phyloP scores from a whole-genome alignment of 1,140 invertebrate species.

The Atopsyche davidsoni region DNA sequence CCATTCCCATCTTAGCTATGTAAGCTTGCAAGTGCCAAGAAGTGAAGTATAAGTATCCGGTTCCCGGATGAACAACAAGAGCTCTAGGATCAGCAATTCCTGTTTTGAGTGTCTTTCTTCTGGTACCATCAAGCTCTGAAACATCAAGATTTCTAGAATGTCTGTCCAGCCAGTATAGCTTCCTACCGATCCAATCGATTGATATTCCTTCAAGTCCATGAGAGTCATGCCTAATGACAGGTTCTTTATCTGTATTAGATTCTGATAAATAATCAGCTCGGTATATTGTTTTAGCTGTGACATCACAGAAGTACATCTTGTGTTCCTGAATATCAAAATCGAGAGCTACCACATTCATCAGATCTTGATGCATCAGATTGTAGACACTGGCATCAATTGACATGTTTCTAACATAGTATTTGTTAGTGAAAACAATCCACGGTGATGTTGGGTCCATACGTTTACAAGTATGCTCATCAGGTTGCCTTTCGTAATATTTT shows the following conservation, averaged over 20 bases:
- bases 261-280: conserved; percentile 54
- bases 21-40: conserved; percentile 96
- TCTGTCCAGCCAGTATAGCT: conserved; percentile 96
- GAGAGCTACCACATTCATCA: conserved; percentile 93
- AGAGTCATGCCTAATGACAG: conserved; percentile 87
- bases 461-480: conserved; percentile 87
- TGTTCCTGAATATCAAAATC: conserved; percentile 86
- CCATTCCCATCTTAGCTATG: conserved; percentile 96
- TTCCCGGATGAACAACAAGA: conserved; percentile 90
- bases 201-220: conserved; percentile 94
- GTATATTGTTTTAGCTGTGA: conserved; percentile 88
- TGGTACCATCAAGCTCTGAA: conserved; percentile 86
- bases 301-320: conserved; percentile 90
- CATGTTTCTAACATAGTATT: conserved; percentile 96
- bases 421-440: conserved; percentile 95
- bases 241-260: conserved; percentile 57
- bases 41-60: conserved; percentile 91
- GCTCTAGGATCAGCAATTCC: conserved; percentile 89
- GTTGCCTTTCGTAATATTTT: conserved; percentile 80
- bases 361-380: conserved; percentile 86
- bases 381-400: conserved; percentile 82
- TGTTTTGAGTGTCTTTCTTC: conserved; percentile 78
- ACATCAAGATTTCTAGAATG: conserved; percentile 92
- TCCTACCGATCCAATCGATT: conserved; percentile 94
- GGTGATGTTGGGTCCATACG: conserved; percentile 75